Evolutionary conservation across 1,140 invertebrate species (phyloP), one percentile per base, ranked within the genome.

Genomic region (Argopecten irradians): DNA sequence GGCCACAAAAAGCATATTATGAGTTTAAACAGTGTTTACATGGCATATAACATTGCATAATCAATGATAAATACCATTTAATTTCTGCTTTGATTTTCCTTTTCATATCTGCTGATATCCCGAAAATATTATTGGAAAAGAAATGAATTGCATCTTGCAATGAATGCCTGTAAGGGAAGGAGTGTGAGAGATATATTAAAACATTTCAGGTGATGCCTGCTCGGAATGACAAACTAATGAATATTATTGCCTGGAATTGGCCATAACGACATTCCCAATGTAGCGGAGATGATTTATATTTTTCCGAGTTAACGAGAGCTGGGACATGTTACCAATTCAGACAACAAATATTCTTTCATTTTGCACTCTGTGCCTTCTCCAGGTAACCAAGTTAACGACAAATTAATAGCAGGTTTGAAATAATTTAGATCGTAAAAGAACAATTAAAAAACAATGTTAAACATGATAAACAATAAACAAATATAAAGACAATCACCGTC

Each of bases 371-470:
- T 71, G 55, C 8, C 55, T 71, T n/a, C 2, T 28, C 55, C 55
- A 0, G 1, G 16, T 71, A 71, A 71, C 55, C 2, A n/a, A 28
- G 55, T 71, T 71, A 28, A 71, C 13, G 55, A 71, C 55, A 71
- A 71, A 71, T 71, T 71, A 28, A 71, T 71, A 28, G 55, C 55
- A 71, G n/a, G n/a, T 71, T 71, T 71, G 55, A 71, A 71, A 71
- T 71, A n/a, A 71, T 71, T 28, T 71, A 71, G 55, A 71, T 71
- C 55, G n/a, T 71, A 28, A 71, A 71, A 71, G 5, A 71, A 11
- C 16, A 71, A 1, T 71, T 71, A 71, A 71, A 71, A n/a, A n/a
- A n/a, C 55, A 71, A 71, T 71, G 55, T 71, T 71, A 16, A 71
- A 71, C 55, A 71, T 71, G 55, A 1, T 71, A 71, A 71, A 71